phyloP scores from a whole-genome alignment of 2,888 invertebrate species.

The Athalia cordata region DNA sequence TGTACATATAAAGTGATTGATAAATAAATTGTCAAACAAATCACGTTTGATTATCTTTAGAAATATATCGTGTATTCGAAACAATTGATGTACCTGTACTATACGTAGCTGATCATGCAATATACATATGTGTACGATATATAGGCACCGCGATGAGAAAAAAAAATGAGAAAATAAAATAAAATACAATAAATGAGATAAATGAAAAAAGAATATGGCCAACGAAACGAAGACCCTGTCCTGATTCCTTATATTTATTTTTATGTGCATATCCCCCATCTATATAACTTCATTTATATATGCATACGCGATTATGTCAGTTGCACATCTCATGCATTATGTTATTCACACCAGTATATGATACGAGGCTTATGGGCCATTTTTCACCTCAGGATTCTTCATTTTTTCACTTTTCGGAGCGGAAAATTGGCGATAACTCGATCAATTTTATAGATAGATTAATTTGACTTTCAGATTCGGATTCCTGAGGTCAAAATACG shows the following conservation, averaged over 20 bases:
- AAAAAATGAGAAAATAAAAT: too few species aligned
- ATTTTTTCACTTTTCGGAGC: too few species aligned
- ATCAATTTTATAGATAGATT: too few species aligned
- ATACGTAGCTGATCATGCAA: background rate
- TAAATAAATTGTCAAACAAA: constrained; percentile 23
- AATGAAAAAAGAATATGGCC: background rate
- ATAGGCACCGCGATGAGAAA: background rate
- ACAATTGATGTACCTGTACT: constrained; percentile 1
- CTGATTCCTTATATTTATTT: constrained; percentile 28
- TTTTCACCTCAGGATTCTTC: too few species aligned
- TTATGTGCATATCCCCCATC: background rate
- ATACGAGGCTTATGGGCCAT: too few species aligned
- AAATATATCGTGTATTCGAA: constrained; percentile 41
- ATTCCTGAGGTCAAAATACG: too few species aligned
- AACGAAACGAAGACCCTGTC: constrained; percentile 38
- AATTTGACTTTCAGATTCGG: too few species aligned
- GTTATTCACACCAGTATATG: too few species aligned
- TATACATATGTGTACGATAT: background rate
- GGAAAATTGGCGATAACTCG: too few species aligned
- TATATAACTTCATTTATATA: background rate
- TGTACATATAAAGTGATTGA: background rate
- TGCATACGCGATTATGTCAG: background rate
- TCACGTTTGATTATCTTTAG: constrained; percentile 31
- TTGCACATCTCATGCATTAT: background rate
- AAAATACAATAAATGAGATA: too few species aligned